Evolutionary conservation across 2,888 invertebrate species (phyloP).

Genomic region (Eupsilia transversa): DNA sequence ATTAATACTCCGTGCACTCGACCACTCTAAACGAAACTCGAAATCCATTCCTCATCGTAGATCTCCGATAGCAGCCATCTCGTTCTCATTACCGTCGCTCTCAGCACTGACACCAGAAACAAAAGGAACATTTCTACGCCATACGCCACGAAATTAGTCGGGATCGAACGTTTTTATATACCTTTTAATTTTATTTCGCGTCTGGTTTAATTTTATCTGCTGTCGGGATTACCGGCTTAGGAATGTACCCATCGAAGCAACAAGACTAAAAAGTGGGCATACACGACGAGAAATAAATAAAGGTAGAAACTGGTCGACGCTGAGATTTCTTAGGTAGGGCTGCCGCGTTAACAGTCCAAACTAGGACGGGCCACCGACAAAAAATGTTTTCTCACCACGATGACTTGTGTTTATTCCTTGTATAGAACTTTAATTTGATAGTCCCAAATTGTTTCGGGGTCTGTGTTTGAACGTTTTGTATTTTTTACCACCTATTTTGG

Average conservation of each 20-base stretch:
- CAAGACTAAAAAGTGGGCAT: conserved; percentile 87
- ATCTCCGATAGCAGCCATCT: conserved; percentile 66
- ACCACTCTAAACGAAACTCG: conserved; percentile 49
- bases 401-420: conserved; percentile 68
- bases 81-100: conserved; percentile 62
- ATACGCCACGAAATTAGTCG: conserved; percentile 89
- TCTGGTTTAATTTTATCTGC: conserved; percentile 91
- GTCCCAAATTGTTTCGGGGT: conserved; percentile 68
- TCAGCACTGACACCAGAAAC: conserved; percentile 65
- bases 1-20: conserved; percentile 52
- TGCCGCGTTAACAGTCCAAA: conserved; percentile 64
- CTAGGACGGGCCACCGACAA: conserved; percentile 61
- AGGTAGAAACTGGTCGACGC: conserved; percentile 86
- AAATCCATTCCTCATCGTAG: conserved; percentile 61
- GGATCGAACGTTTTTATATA: conserved; percentile 87
- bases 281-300: conserved; percentile 89
- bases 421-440: conserved; percentile 72
- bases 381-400: conserved; percentile 67
- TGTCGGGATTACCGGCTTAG: conserved; percentile 90
- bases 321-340: conserved; percentile 85
- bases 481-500: conserved; percentile 58
- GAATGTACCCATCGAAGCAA: conserved; percentile 89
- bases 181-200: conserved; percentile 90
- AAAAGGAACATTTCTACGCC: conserved; percentile 77
- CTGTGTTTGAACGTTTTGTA: conserved; percentile 62